Percentiles rank a stretch among this genome's conserved stretches.
These are phyloP conservation scores for Lucilia cuprina DNA, from an alignment of 1,140 invertebrate species.

Conservation along the genomic window DNA sequence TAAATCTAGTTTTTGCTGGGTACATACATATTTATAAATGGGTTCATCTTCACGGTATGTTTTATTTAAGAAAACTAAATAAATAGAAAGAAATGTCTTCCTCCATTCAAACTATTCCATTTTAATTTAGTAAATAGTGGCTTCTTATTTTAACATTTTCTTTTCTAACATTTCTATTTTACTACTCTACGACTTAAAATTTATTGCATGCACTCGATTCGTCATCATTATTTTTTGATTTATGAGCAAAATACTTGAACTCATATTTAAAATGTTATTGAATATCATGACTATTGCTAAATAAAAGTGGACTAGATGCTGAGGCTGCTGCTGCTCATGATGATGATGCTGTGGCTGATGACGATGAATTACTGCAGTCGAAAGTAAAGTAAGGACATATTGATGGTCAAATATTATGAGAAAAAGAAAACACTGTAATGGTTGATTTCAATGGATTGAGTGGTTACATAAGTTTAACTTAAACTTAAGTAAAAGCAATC, in stretches of 20 bases:
- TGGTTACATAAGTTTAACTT: slow-evolving; percentile 1
- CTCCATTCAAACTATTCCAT: not conserved
- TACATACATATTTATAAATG: not conserved
- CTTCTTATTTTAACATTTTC: not conserved
- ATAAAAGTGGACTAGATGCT: not conserved
- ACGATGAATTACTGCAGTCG: not conserved
- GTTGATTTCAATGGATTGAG: slow-evolving; percentile 21
- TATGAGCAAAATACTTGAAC: slow-evolving; percentile 28
- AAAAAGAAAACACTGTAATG: slow-evolving; percentile 15
- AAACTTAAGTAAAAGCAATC: slow-evolving; percentile 10
- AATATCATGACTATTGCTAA: not conserved
- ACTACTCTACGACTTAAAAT: not conserved
- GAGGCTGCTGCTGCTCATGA: not conserved
- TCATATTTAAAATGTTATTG: slow-evolving; percentile 10
- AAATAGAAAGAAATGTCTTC: not conserved
- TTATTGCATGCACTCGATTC: slow-evolving; percentile 22
- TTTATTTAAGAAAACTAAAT: too few species aligned
- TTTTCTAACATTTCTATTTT: not conserved
- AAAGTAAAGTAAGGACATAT: not conserved
- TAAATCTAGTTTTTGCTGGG: too few species aligned
- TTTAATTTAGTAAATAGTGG: not conserved
- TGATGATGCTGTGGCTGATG: not conserved
- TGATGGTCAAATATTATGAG: not conserved
- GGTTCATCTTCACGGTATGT: too few species aligned
- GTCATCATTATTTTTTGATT: slow-evolving; percentile 35